Percentiles rank a stretch among this genome's conserved stretches.
Evolutionary conservation across 2,888 invertebrate genomes (phyloP).

Genomic region (Drosophila aldrichi): DNA sequence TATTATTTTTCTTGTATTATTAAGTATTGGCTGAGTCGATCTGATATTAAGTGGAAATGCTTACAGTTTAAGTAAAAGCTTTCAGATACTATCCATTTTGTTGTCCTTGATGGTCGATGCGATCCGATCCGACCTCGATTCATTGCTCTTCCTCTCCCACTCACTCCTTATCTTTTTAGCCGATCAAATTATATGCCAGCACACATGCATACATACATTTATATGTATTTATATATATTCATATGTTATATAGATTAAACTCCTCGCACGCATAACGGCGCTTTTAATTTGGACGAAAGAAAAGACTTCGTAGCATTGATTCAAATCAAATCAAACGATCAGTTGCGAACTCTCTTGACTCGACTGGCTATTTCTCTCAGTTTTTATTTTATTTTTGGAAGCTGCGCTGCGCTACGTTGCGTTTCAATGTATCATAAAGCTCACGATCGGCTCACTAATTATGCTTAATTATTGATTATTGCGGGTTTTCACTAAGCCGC

Average conservation of each 20-base stretch:
- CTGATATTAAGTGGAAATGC: background rate
- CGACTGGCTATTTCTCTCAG: background rate
- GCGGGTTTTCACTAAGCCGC: constrained; percentile 70
- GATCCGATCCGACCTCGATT: background rate
- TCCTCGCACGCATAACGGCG: constrained; percentile 63
- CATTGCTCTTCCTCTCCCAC: background rate
- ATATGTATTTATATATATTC: background rate
- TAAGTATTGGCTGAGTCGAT: background rate
- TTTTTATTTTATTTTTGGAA: background rate
- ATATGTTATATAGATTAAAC: background rate
- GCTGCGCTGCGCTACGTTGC: constrained; percentile 39
- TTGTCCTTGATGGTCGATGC: background rate
- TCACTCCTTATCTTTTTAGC: background rate
- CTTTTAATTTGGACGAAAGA: constrained; percentile 65
- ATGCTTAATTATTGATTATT: constrained; percentile 76
- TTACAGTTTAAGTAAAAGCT: background rate
- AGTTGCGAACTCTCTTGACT: constrained; percentile 6
- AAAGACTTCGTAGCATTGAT: constrained; percentile 56
- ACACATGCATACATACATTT: too few relatives aligned
- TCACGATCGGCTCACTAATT: constrained; percentile 62
- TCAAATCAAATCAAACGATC: constrained; percentile 63
- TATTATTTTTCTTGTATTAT: too few relatives aligned
- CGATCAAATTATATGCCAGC: background rate
- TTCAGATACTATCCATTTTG: background rate
- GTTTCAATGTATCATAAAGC: constrained; percentile 66